Conservation (phyloP, 2,797 vertebrate genomes). For the Phrynocephalus forsythii region DNA sequence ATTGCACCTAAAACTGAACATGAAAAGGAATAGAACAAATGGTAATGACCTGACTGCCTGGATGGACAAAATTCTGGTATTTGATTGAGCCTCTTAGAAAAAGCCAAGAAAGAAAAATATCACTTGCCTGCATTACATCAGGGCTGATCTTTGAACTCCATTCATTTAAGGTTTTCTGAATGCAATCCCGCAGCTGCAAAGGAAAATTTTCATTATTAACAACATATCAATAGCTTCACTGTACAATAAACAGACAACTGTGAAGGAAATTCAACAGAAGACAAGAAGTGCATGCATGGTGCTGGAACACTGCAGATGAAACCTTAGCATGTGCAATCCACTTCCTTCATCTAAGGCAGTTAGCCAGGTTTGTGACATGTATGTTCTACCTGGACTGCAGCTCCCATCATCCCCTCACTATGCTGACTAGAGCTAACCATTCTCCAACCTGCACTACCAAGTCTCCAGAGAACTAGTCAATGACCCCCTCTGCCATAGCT, state of each 20-base stretch:
- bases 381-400: too few species aligned
- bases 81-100: background rate
- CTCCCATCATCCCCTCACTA: background rate
- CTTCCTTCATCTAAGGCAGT: too few species aligned
- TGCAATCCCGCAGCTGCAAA: slow-evolving; percentile 94
- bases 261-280: background rate
- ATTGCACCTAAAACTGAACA: background rate
- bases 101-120: background rate
- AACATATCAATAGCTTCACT: background rate
- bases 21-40: background rate
- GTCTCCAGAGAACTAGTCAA: background rate
- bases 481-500: too few species aligned
- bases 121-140: slow-evolving; percentile 79
- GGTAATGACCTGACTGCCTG: background rate
- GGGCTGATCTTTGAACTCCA: slow-evolving; percentile 85
- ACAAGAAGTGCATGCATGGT: background rate
- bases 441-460: background rate
- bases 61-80: background rate
- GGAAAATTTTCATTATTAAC: slow-evolving; percentile 47
- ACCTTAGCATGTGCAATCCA: background rate
- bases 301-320: background rate
- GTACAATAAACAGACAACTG: background rate
- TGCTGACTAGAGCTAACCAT: background rate
- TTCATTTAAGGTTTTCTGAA: slow-evolving; percentile 91
- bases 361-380: too few species aligned